phyloP scores from a whole-genome alignment of 2,113 vertebrate genomes.

The Cephalopholis sonnerati region DNA sequence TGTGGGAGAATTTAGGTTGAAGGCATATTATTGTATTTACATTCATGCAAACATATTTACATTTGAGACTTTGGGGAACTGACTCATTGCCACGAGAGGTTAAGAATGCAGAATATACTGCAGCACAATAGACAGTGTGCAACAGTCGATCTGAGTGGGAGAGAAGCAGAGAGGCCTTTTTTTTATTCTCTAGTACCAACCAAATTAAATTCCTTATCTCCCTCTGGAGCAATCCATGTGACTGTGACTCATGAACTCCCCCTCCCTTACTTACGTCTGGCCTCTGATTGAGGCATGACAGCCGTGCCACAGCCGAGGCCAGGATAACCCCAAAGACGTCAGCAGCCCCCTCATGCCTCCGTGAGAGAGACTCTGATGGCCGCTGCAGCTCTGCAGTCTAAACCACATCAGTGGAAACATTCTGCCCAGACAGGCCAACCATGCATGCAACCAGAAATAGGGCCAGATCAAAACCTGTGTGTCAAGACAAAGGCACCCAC shows the following conservation, averaged over 20 bases:
- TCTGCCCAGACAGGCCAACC: constrained; percentile 60
- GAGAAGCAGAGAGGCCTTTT: constrained; percentile 33
- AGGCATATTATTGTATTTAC: background rate
- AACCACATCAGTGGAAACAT: constrained; percentile 80
- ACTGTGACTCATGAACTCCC: constrained; percentile 62
- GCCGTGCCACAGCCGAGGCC: constrained; percentile 69
- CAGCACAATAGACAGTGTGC: background rate
- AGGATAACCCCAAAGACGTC: constrained; percentile 81
- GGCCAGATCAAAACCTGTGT: constrained; percentile 54
- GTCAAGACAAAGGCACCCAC: constrained; percentile 43
- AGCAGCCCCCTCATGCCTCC: constrained; percentile 67
- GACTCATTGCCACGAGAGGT: constrained; percentile 11
- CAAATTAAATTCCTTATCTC: constrained; percentile 76
- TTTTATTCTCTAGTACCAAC: constrained; percentile 37
- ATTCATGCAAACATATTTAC: constrained; percentile 36
- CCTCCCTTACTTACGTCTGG: constrained; percentile 67
- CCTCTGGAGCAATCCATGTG: constrained; percentile 64
- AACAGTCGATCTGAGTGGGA: background rate
- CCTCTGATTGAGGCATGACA: constrained; percentile 77
- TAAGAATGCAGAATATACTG: constrained; percentile 14
- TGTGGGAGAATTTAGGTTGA: constrained; percentile 22
- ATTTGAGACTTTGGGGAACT: constrained; percentile 5
- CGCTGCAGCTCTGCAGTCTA: constrained; percentile 56
- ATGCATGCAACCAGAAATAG: constrained; percentile 67
- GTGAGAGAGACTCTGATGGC: constrained; percentile 65